Evolutionary conservation across 2,113 vertebrate species (phyloP), one percentile per base, ranked within the genome.

Genomic region (Chaetops frenatus): DNA sequence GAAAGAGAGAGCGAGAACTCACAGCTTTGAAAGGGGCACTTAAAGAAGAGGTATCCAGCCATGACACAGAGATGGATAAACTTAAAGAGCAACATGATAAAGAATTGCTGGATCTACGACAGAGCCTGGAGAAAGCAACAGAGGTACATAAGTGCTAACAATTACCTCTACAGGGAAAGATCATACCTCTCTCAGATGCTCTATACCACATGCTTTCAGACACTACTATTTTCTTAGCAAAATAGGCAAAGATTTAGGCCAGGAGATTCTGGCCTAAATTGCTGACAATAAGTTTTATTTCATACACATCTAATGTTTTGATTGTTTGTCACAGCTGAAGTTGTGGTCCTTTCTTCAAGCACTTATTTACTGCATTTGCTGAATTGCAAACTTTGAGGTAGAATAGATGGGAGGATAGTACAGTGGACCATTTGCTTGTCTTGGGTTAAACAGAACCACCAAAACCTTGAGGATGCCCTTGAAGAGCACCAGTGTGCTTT

Each of bases 31-130:
- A 99, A 95, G 99, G 99, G 64, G 99, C 99, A 29, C 92, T 99
- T 82, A 99, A 99, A 95, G 99, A 99, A 76, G 99, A 99, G 94
- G 99, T 99, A n/a, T 98, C 99, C 16, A 98, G 97, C 91, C 99
- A 99, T 4, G 99, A 99, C 90, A 98, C 97, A 95, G 99, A 99
- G 95, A 98, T 99, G 96, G 99, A 99, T 97, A 98, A 97, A 93
- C 98, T 99, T 78, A 99, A 97, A 97, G 99, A 99, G 53, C 98
- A 99, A 58, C 99, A 99, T 0, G 97, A 98, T n/a, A 98, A 98
- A 14, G 99, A 99, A 94, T 97, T 99, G 73, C 97, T 96, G 51
- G 92, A 90, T 74, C 97, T 99, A 58, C 97, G 98, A 15, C 91
- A 96, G 33, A 98, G 97, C 29, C 95, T 99, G 94, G 98, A 98